Evolutionary conservation across 2,797 vertebrate species (phyloP).

Genomic region (Enteromius mattozi): DNA sequence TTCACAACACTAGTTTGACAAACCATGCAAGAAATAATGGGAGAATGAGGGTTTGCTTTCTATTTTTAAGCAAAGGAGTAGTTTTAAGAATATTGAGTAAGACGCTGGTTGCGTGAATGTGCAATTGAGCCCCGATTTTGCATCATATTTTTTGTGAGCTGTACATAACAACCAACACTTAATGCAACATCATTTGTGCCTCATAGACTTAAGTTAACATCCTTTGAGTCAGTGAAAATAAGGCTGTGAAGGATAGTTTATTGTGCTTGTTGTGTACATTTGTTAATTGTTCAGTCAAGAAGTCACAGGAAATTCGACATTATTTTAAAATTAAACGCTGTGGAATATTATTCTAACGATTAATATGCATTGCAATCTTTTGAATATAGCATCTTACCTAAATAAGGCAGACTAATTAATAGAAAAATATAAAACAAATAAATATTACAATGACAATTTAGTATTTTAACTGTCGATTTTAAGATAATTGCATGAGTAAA

Average conservation of each 20-base stretch:
- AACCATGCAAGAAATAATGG: neutral
- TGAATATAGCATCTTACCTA: neutral
- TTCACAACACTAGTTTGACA: neutral
- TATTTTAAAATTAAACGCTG: neutral
- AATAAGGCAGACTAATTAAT: neutral
- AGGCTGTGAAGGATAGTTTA: neutral
- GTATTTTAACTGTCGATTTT: too few relatives aligned
- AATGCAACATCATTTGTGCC: neutral
- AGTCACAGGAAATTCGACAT: neutral
- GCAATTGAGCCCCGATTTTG: neutral
- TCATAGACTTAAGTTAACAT: neutral
- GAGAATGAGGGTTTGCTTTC: slow-evolving; percentile 3
- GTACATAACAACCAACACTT: neutral
- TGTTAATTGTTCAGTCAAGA: neutral
- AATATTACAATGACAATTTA: neutral
- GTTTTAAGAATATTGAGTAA: neutral
- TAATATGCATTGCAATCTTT: neutral
- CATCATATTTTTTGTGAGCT: neutral
- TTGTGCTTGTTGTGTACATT: neutral
- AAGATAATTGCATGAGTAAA: too few relatives aligned
- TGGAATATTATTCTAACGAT: neutral
- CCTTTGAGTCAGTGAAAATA: neutral
- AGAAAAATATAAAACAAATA: neutral
- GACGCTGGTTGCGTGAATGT: neutral
- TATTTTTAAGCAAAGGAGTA: neutral